A percentile compares a stretch with the other conserved stretches of the same genome.
Conservation (phyloP, 2,888 invertebrate species). For the Drosophila dives region DNA sequence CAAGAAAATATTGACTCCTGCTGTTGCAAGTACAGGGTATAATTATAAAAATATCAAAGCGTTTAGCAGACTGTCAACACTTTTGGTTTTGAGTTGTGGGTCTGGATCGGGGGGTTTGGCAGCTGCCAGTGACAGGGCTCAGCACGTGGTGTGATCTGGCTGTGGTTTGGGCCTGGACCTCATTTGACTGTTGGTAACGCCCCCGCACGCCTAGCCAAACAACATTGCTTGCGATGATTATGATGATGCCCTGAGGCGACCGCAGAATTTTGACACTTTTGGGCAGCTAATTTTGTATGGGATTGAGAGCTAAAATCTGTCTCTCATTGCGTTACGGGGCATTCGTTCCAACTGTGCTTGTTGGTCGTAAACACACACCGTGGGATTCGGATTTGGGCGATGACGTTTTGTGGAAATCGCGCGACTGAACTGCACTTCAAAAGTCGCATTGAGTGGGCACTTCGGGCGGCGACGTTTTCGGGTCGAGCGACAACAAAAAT, state of each 20-base stretch:
- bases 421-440: conserved; percentile 57
- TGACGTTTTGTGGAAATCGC: conserved; percentile 30
- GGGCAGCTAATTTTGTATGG: conserved; percentile 60
- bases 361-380: conserved; percentile 85
- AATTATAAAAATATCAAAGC: conserved; percentile 54
- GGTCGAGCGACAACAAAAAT: conserved; percentile 73
- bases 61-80: conserved; percentile 66
- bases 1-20: background rate
- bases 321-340: background rate
- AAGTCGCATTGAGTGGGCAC: conserved; percentile 74
- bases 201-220: conserved; percentile 39
- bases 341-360: conserved; percentile 82
- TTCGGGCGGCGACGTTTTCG: conserved; percentile 73
- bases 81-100: conserved; percentile 41
- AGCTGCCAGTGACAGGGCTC: conserved; percentile 65
- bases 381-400: conserved; percentile 78
- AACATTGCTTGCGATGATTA: conserved; percentile 7
- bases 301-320: conserved; percentile 1
- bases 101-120: conserved; percentile 11
- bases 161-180: conserved; percentile 45
- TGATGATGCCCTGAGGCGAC: conserved; percentile 52
- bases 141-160: conserved; percentile 45
- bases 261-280: conserved; percentile 65
- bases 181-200: conserved; percentile 62
- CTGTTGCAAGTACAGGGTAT: conserved; percentile 18